Conservation (phyloP, 2,797 vertebrate species). For the Coregonus sp. region DNA sequence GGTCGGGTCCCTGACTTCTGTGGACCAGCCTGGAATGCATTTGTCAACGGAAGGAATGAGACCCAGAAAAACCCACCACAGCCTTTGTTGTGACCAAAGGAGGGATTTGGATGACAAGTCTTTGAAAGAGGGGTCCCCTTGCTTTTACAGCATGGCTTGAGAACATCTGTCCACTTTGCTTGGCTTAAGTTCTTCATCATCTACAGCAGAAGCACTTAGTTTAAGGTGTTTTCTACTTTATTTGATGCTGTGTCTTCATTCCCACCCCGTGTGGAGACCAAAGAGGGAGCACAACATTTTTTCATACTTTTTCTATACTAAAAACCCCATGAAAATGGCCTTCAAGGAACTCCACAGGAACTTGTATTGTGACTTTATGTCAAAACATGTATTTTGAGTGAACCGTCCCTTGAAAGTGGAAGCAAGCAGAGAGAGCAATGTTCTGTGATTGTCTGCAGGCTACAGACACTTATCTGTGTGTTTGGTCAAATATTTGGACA, state of each 20-base stretch:
- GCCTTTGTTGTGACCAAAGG: constrained; percentile 13
- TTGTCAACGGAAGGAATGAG: constrained; percentile 18
- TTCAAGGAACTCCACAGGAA: neutral
- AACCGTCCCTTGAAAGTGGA: neutral
- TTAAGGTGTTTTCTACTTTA: neutral
- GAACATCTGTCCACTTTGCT: neutral
- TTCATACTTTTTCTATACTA: too few relatives aligned
- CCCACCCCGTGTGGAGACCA: neutral
- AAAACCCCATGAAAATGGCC: neutral
- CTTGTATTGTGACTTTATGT: neutral
- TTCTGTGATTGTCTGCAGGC: constrained; percentile 16
- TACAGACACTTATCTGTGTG: constrained; percentile 19
- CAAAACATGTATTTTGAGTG: neutral
- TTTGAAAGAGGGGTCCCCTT: neutral
- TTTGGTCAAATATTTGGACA: constrained; percentile 18
- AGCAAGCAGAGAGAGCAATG: neutral
- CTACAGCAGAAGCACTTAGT: neutral
- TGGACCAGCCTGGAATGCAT: constrained; percentile 6
- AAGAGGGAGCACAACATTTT: too few relatives aligned
- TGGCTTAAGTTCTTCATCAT: neutral
- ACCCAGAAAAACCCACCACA: neutral
- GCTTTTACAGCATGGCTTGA: neutral
- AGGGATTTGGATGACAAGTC: constrained; percentile 1
- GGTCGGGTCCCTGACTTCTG: constrained; percentile 8
- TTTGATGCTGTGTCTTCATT: neutral